phyloP scores from a whole-genome alignment of 2,113 vertebrate species.

The Patagioenas fasciata region DNA sequence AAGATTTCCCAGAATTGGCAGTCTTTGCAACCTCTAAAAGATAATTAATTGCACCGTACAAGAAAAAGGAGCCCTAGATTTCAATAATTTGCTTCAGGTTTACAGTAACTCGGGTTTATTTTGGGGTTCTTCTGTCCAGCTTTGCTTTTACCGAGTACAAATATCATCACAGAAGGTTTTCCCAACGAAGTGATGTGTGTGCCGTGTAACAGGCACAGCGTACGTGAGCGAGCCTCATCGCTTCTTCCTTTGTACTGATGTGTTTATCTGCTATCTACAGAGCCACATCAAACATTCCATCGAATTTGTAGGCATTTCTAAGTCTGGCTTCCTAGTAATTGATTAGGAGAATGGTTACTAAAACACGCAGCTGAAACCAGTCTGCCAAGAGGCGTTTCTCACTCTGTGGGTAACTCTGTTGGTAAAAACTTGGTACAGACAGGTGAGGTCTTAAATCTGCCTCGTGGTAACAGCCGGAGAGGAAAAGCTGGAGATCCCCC shows the following conservation, averaged over 20 bases:
- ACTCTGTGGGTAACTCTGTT: neutral
- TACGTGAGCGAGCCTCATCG: rapidly evolving
- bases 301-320: neutral
- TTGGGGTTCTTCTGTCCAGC: neutral
- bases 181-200: rapidly evolving
- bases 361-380: neutral
- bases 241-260: neutral
- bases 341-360: neutral
- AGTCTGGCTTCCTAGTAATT: neutral
- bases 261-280: neutral
- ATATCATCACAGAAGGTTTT: neutral
- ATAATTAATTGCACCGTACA: neutral
- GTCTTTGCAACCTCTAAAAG: neutral
- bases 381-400: neutral
- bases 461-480: neutral
- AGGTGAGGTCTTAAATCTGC: neutral
- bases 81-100: neutral
- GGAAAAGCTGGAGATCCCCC: neutral
- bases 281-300: neutral
- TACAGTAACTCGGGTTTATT: neutral
- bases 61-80: neutral
- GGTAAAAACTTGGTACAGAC: neutral
- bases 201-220: rapidly evolving
- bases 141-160: neutral
- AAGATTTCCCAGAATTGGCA: neutral